Evolutionary conservation across 2,888 invertebrate species (phyloP).

Genomic region (Meiosimyza platycephala): DNA sequence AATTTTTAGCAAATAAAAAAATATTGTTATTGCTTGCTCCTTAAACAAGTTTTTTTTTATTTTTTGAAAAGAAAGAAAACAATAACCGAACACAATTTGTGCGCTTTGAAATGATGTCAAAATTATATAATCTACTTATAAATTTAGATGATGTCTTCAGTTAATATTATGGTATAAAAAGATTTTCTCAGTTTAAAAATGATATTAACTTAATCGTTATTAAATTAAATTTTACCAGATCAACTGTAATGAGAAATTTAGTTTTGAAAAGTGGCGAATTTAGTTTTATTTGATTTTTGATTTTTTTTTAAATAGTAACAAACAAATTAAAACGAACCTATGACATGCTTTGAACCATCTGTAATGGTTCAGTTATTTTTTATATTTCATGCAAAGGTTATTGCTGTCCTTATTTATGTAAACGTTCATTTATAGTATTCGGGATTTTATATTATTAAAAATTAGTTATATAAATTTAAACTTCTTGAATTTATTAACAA

Average conservation of each 20-base stretch:
- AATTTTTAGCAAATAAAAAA: conserved; percentile 19
- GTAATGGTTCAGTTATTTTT: conserved; percentile 19
- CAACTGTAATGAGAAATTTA: background rate
- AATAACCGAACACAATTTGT: conserved; percentile 32
- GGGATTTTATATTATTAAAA: conserved; percentile 43
- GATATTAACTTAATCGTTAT: background rate
- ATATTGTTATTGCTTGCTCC: background rate
- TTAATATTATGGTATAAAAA: conserved; percentile 22
- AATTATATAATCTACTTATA: conserved; percentile 11
- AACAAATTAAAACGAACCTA: background rate
- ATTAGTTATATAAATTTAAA: conserved; percentile 48
- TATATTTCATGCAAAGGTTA: conserved; percentile 33
- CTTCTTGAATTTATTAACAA: conserved; percentile 55
- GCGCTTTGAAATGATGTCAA: conserved; percentile 23
- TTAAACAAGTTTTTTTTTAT: conserved; percentile 3
- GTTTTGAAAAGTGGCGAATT: too few species aligned
- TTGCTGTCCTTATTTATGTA: conserved; percentile 37
- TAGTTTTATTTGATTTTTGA: too few species aligned
- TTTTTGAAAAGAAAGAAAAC: background rate
- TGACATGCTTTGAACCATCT: background rate
- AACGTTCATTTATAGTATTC: conserved; percentile 39
- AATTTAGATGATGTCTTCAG: conserved; percentile 16
- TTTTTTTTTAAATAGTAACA: background rate
- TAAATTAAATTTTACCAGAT: conserved; percentile 7
- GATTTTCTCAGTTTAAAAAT: too few species aligned